These are phyloP conservation scores for Elysia chlorotica DNA, from an alignment of 1,140 invertebrate species.

Conservation along the genomic window DNA sequence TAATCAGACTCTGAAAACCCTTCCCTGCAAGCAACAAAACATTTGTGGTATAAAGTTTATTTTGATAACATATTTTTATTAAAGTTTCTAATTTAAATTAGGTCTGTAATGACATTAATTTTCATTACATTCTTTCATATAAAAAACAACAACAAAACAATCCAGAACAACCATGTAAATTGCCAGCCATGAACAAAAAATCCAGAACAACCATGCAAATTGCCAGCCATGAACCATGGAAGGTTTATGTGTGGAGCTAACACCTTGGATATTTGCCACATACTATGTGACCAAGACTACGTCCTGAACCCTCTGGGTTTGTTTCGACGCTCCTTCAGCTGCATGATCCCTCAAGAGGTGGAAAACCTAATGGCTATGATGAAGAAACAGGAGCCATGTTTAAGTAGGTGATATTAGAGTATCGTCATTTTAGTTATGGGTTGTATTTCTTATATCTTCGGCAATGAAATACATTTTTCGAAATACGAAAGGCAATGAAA, in stretches of 20 bases:
- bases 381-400: conserved; percentile 38
- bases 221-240: conserved; percentile 40
- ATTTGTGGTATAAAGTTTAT: too few relatives aligned
- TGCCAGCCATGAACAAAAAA: not conserved
- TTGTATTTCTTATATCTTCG: not conserved
- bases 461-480: not conserved
- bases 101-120: too few relatives aligned
- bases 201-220: conserved; percentile 37
- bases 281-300: conserved; percentile 36
- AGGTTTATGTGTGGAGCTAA: conserved; percentile 33
- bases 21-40: too few relatives aligned
- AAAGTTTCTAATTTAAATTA: too few relatives aligned
- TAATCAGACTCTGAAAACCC: too few relatives aligned
- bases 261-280: conserved; percentile 25
- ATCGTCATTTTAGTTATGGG: not conserved
- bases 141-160: too few relatives aligned
- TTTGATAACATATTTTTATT: too few relatives aligned
- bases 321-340: conserved; percentile 36
- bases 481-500: not conserved
- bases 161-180: too few relatives aligned
- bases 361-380: conserved; percentile 31
- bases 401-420: conserved; percentile 38
- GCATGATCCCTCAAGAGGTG: conserved; percentile 31
- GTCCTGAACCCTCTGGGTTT: conserved; percentile 37
- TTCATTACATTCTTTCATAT: too few relatives aligned